Evolutionary conservation across 2,797 vertebrate genomes (phyloP).

Genomic region (Myoxocephalus aenaeus): DNA sequence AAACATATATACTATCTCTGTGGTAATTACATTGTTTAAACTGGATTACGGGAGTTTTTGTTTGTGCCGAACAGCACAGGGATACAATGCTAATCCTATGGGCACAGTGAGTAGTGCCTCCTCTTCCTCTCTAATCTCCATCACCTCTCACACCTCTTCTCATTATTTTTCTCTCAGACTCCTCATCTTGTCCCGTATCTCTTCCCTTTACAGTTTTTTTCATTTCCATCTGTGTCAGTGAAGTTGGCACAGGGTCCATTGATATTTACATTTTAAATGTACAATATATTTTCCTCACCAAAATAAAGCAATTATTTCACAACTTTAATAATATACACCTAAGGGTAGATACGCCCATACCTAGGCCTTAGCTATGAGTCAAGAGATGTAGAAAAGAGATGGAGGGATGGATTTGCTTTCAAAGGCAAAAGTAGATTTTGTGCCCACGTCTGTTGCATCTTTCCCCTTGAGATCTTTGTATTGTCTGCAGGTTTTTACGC

Average conservation of each 20-base stretch:
- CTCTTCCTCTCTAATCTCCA: not conserved
- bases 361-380: not conserved
- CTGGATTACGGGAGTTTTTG: not conserved
- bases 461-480: slow-evolving; percentile 4
- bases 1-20: not conserved
- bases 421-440: not conserved
- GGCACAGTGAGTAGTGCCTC: not conserved
- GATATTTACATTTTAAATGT: not conserved
- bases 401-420: not conserved
- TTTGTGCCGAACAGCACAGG: not conserved
- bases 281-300: not conserved
- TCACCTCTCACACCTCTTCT: not conserved
- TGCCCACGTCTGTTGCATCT: not conserved
- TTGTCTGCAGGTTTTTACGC: slow-evolving; percentile 13
- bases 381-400: not conserved
- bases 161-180: not conserved
- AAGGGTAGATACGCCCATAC: not conserved
- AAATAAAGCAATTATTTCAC: not conserved
- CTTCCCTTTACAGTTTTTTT: not conserved
- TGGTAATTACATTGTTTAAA: not conserved
- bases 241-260: not conserved
- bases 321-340: not conserved
- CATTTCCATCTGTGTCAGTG: not conserved
- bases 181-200: not conserved
- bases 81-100: not conserved